Evolutionary conservation across 2,888 invertebrate species (phyloP).

Genomic region (Hemicrepidius hirtus): DNA sequence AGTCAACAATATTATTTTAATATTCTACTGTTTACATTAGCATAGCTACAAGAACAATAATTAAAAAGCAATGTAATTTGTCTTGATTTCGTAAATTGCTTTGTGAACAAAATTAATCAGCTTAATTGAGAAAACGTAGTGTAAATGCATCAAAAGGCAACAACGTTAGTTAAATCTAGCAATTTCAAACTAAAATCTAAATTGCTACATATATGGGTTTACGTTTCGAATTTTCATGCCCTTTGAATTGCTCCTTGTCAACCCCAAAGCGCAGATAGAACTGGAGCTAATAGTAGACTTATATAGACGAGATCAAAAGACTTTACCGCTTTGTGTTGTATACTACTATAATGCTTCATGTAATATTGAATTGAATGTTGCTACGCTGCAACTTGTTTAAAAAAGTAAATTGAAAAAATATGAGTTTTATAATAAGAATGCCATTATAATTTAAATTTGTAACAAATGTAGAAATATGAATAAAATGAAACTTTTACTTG

Average conservation of each 20-base stretch:
- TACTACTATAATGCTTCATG: slow-evolving; percentile 18
- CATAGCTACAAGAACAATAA: too few species aligned
- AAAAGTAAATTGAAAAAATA: neutral
- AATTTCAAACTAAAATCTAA: slow-evolving; percentile 18
- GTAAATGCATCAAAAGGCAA: neutral
- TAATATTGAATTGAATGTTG: slow-evolving; percentile 30
- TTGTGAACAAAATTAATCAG: too few species aligned
- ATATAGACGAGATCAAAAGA: slow-evolving; percentile 39
- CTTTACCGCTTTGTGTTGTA: slow-evolving; percentile 29
- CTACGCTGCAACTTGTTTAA: neutral
- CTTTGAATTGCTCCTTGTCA: slow-evolving; percentile 38
- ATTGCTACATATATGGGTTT: slow-evolving; percentile 29
- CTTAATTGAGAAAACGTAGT: neutral
- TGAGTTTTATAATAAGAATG: too few species aligned
- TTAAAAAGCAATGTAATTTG: too few species aligned
- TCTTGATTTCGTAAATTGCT: too few species aligned
- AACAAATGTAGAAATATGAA: neutral
- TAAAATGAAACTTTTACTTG: neutral
- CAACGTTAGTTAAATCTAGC: slow-evolving; percentile 9
- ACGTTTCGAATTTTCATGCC: slow-evolving; percentile 39
- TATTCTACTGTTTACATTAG: too few species aligned
- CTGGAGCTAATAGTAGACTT: slow-evolving; percentile 39
- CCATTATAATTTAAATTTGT: too few species aligned
- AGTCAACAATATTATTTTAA: too few species aligned
- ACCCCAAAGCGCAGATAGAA: slow-evolving; percentile 33